Conservation (phyloP, 2,888 invertebrate genomes). For the Penaeus monodon region DNA sequence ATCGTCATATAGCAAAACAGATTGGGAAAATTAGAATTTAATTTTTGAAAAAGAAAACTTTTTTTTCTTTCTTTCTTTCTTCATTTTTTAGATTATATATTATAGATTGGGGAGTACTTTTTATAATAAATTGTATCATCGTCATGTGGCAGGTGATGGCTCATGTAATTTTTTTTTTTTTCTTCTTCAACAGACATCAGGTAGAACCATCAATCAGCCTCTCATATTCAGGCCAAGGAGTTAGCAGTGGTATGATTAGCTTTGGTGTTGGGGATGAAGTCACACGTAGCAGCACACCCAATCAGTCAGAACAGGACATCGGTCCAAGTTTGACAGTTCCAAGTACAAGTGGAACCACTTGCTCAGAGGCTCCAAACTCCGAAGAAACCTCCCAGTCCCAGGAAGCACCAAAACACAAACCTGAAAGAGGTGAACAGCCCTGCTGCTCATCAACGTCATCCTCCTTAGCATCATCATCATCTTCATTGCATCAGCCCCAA, state of each 20-base stretch:
- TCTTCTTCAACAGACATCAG: slow-evolving; percentile 44
- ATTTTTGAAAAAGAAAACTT: too few species aligned
- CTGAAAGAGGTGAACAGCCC: not conserved
- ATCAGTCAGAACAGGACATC: slow-evolving; percentile 18
- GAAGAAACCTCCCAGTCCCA: slow-evolving; percentile 14
- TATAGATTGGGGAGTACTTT: not conserved
- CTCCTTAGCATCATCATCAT: slow-evolving; percentile 21
- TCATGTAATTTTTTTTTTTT: not conserved
- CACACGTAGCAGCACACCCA: slow-evolving; percentile 25
- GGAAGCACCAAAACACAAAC: not conserved
- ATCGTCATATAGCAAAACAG: too few species aligned
- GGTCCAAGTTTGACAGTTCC: not conserved
- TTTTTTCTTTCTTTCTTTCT: too few species aligned
- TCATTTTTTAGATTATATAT: too few species aligned
- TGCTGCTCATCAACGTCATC: slow-evolving; percentile 24
- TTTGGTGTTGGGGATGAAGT: slow-evolving; percentile 48
- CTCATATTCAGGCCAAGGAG: slow-evolving; percentile 54
- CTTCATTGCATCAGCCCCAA: slow-evolving; percentile 13
- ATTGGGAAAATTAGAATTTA: too few species aligned
- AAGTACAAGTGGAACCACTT: slow-evolving; percentile 14
- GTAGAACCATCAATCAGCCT: slow-evolving; percentile 55
- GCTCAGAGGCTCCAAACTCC: slow-evolving; percentile 12
- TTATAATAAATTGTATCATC: not conserved
- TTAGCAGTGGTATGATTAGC: slow-evolving; percentile 49
- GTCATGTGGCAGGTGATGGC: not conserved